Evolutionary conservation across 2,113 vertebrate species (phyloP).

Genomic region (Ia io): DNA sequence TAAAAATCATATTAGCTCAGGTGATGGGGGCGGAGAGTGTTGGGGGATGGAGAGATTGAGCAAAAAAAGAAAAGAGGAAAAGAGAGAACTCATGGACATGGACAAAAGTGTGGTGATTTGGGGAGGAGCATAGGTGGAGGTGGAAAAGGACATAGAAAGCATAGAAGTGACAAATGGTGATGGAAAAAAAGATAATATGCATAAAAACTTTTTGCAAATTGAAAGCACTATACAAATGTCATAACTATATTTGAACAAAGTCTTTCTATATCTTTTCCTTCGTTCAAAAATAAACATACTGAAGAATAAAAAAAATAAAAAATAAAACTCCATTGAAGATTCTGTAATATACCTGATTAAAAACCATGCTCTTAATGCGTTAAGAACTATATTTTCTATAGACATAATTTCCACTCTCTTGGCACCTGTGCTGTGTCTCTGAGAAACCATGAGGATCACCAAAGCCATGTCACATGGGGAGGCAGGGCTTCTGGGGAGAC

Average conservation of each 20-base stretch:
- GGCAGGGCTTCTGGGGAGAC: not conserved
- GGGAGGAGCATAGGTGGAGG: no score
- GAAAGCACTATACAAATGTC: not conserved
- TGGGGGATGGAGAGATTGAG: no score
- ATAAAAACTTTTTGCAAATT: not conserved
- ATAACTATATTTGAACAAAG: not conserved
- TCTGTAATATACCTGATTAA: not conserved
- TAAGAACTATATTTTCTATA: not conserved
- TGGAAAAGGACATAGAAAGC: no score
- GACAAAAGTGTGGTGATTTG: no score
- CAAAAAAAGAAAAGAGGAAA: not conserved
- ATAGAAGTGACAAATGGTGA: no score
- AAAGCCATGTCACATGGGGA: not conserved
- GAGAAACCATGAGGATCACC: not conserved
- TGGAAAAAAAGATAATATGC: not conserved
- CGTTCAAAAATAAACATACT: not conserved
- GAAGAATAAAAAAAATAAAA: not conserved
- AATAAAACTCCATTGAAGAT: not conserved
- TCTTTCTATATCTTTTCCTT: not conserved
- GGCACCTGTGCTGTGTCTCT: not conserved
- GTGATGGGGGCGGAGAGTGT: fast-evolving
- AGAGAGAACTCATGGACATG: not conserved
- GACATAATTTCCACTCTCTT: not conserved
- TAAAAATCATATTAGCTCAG: not conserved
- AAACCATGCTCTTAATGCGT: not conserved